phyloP scores from a whole-genome alignment of 2,797 vertebrate genomes.

The Alca torda region DNA sequence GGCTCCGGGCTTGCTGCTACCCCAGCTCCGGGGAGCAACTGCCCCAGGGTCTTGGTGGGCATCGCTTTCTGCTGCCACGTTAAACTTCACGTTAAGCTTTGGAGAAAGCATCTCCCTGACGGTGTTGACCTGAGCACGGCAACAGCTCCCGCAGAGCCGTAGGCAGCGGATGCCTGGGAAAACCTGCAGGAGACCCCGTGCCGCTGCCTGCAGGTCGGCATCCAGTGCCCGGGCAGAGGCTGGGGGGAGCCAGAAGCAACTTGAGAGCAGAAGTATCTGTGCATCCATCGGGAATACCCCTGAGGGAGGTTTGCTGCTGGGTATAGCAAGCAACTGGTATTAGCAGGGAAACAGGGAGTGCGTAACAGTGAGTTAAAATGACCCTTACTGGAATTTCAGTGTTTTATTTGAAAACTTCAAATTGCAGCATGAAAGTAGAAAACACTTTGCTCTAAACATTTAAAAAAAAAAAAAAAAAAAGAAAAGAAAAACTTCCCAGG shows the following conservation, averaged over 20 bases:
- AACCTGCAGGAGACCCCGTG: not conserved
- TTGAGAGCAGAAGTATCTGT: not conserved
- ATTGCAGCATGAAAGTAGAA: not conserved
- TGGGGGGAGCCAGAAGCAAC: not conserved
- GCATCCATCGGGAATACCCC: not conserved
- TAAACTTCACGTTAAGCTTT: conserved; percentile 69
- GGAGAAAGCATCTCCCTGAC: conserved; percentile 58
- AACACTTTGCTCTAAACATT: not conserved
- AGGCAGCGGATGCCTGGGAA: not conserved
- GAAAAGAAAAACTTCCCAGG: not conserved
- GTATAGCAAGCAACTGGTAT: not conserved
- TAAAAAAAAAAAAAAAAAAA: not conserved
- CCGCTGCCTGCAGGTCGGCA: not conserved
- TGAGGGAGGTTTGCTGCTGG: not conserved
- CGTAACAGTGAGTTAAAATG: not conserved
- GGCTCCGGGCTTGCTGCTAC: not conserved
- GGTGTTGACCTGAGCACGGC: conserved; percentile 45
- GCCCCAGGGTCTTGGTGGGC: not conserved
- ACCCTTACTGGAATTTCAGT: not conserved
- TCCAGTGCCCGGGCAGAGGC: rapidly evolving
- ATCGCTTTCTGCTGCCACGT: not conserved
- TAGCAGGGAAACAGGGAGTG: not conserved
- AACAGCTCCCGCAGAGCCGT: conserved; percentile 12
- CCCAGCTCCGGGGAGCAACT: conserved; percentile 57
- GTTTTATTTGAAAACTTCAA: not conserved